These are phyloP conservation scores for Nasonia longicornis DNA, from an alignment of 1,140 invertebrate genomes.

Conservation along the genomic window DNA sequence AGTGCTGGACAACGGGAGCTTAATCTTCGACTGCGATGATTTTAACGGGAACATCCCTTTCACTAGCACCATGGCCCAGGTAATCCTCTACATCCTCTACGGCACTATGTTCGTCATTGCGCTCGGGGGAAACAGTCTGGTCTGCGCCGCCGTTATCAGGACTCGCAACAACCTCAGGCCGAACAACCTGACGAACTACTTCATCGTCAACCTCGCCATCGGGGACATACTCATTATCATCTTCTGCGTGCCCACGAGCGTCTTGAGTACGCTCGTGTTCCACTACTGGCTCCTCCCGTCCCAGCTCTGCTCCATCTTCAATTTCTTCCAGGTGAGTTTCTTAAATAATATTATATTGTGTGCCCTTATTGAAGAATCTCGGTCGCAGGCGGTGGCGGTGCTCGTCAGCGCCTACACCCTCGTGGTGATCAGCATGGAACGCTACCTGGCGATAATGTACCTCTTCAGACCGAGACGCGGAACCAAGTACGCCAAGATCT, in stretches of 20 bases:
- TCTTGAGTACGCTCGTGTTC: conserved; percentile 79
- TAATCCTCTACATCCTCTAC: conserved; percentile 80
- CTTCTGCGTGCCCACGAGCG: conserved; percentile 89
- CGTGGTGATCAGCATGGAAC: conserved; percentile 87
- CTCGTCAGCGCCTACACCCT: conserved; percentile 87
- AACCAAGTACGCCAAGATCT: conserved; percentile 71
- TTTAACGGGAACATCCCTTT: not conserved
- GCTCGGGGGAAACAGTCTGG: conserved; percentile 82
- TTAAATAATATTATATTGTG: too few relatives aligned
- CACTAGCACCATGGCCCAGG: conserved; percentile 56
- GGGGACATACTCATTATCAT: conserved; percentile 88
- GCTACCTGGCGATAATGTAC: conserved; percentile 90
- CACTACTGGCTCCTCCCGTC: conserved; percentile 88
- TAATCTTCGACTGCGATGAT: conserved; percentile 44
- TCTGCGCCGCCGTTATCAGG: conserved; percentile 84
- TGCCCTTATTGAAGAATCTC: too few relatives aligned
- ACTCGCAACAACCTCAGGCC: conserved; percentile 80
- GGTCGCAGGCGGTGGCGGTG: conserved; percentile 79
- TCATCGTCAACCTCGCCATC: conserved; percentile 87
- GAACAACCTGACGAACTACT: conserved; percentile 81
- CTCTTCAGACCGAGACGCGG: conserved; percentile 83
- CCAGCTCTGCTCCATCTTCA: conserved; percentile 81
- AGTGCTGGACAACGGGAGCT: conserved; percentile 17
- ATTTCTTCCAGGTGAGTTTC: conserved; percentile 72
- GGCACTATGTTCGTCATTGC: conserved; percentile 80